Base-by-base conservation (phyloP, 1,140 invertebrate genomes). In the Chironomus striatipennis region DNA sequence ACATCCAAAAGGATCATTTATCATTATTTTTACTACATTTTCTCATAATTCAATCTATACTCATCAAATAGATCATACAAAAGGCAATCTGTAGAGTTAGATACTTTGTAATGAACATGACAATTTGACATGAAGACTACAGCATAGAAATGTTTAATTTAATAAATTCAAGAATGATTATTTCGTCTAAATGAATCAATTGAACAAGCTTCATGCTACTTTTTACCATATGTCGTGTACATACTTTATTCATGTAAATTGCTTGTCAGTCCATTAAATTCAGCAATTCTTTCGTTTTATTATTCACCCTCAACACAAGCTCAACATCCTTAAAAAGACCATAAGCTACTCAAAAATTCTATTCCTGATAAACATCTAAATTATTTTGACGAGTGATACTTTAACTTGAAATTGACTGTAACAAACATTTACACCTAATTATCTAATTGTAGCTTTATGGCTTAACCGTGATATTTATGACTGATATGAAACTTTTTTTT, bases 381-480 rank as follows among this genome's bases (percentile, higher is more conserved):
- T 34, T 34, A 34, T 34, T 34, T 34, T 34, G 24, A 34, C 24
- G 24, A 34, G 24, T 34, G 24, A 34, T 34, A 34, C 24, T 34
- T n/a, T n/a, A n/a, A 34, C 24, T 34, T 34, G 47, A 12, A 57
- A 57, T 57, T 57, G 47, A 57, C 47, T 57, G 12, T 57, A 57
- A 57, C n/a, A 57, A n/a, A n/a, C 47, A 57, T 57, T 57, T n/a
- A n/a, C 47, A 57, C 47, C 47, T 57, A 57, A 57, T 57, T 57
- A 57, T 57, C 12, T n/a, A 12, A 57, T 57, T 34, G 24, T 34
- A 34, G 24, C 24, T 34, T 34, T 34, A 34, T 34, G 24, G 24
- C 24, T 34, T 34, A n/a, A 34, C 24, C 24, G 24, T 34, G 24
- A 34, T 34, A 34, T 34, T 34, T 34, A 34, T 34, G 24, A 34